Evolutionary conservation across 2,797 vertebrate genomes (phyloP).

Genomic region (Austrolebias charrua): DNA sequence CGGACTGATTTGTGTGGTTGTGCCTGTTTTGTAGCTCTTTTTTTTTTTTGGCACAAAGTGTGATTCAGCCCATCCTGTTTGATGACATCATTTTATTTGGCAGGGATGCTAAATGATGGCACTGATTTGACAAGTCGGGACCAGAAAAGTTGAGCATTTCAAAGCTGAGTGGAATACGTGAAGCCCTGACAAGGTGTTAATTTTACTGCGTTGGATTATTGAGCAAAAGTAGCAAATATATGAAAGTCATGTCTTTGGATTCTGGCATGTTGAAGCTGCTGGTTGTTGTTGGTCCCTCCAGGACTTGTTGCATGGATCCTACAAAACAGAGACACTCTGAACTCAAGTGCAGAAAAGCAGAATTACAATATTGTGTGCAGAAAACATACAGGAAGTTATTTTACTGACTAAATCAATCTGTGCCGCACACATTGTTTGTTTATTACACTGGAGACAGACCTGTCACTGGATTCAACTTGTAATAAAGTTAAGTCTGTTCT

Average conservation of each 20-base stretch:
- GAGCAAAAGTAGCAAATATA: not conserved
- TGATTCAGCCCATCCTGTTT: slow-evolving; percentile 34
- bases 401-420: slow-evolving; percentile 12
- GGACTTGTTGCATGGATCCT: not conserved
- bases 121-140: slow-evolving; percentile 7
- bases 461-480: slow-evolving; percentile 58
- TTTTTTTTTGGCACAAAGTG: not conserved
- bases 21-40: not conserved
- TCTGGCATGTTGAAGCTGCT: not conserved
- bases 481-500: slow-evolving; percentile 62
- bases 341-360: not conserved
- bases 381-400: slow-evolving; percentile 4
- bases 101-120: slow-evolving; percentile 25
- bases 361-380: slow-evolving; percentile 4
- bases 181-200: not conserved
- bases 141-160: not conserved
- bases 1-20: not conserved
- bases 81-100: slow-evolving; percentile 11
- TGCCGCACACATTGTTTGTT: slow-evolving; percentile 63
- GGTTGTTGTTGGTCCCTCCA: not conserved
- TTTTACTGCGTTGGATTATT: not conserved
- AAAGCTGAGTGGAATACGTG: not conserved
- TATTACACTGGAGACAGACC: slow-evolving; percentile 54
- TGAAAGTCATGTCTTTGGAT: not conserved
- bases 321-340: not conserved